These are phyloP conservation scores for Rapana venosa DNA, from an alignment of 2,888 invertebrate species.

Conservation along the genomic window DNA sequence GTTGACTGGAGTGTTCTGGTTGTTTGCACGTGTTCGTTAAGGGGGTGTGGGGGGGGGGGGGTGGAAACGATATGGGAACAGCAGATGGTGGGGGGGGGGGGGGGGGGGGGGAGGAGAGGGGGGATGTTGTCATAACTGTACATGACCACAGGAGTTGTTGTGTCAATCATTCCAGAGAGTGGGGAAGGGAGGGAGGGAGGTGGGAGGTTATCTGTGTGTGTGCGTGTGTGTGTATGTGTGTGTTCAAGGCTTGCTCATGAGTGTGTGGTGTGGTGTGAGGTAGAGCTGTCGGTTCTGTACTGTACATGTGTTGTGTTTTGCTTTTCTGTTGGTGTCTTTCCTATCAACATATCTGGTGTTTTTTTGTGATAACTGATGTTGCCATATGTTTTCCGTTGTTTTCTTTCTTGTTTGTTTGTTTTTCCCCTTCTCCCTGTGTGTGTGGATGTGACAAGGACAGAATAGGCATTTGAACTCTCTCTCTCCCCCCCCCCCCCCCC, in stretches of 20 bases:
- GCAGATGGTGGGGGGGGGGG: neutral
- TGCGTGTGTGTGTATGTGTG: neutral
- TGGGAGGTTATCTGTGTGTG: neutral
- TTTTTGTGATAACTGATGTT: too few species aligned
- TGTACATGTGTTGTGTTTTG: neutral
- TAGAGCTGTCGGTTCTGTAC: too few species aligned
- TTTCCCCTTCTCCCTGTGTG: neutral
- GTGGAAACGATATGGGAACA: neutral
- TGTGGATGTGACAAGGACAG: too few species aligned
- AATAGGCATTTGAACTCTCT: too few species aligned
- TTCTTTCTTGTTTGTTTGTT: neutral
- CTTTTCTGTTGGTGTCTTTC: neutral
- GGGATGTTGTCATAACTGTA: neutral
- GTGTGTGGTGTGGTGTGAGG: neutral
- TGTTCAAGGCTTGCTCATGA: neutral
- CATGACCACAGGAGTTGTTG: neutral
- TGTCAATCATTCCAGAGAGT: neutral
- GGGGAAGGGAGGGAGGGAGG: neutral
- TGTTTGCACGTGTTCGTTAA: neutral
- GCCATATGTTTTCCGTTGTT: too few species aligned
- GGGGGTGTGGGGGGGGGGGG: neutral
- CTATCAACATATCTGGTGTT: too few species aligned
- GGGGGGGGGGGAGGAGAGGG: neutral
- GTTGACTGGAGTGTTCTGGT: neutral
- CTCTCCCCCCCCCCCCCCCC: fast-evolving